Conservation (phyloP, 2,797 vertebrate species). For the Lithobates pipiens region DNA sequence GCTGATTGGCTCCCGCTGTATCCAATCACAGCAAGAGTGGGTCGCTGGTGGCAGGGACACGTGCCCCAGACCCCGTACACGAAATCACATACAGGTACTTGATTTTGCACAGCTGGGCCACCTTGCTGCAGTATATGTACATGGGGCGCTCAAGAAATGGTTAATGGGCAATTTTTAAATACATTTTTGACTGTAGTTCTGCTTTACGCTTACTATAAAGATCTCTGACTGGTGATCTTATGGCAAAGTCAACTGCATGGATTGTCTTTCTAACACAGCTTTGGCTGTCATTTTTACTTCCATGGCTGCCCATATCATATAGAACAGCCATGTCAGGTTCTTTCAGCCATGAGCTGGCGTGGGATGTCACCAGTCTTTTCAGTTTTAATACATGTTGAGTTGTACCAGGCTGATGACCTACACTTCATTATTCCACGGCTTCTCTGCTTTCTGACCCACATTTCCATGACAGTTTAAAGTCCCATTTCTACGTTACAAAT, state of each 20-base stretch:
- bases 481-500: no score
- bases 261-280: not conserved
- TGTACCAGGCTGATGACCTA: conserved; percentile 20
- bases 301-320: not conserved
- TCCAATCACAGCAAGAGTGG: no score
- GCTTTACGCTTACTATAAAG: no score
- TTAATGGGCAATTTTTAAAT: no score
- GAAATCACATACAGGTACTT: no score
- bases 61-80: no score
- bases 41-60: no score
- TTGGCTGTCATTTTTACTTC: not conserved
- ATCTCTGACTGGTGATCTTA: not conserved
- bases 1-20: no score
- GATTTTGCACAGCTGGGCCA: no score
- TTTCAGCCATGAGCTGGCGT: not conserved
- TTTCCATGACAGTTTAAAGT: conserved; percentile 10
- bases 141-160: no score
- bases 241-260: not conserved
- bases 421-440: conserved; percentile 16
- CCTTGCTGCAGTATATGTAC: no score
- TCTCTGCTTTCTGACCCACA: conserved; percentile 1
- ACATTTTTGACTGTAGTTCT: no score
- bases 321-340: not conserved
- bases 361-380: not conserved
- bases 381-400: conserved; percentile 8